phyloP scores from a whole-genome alignment of 2,888 invertebrate genomes.

The Galerucella nymphaeae region DNA sequence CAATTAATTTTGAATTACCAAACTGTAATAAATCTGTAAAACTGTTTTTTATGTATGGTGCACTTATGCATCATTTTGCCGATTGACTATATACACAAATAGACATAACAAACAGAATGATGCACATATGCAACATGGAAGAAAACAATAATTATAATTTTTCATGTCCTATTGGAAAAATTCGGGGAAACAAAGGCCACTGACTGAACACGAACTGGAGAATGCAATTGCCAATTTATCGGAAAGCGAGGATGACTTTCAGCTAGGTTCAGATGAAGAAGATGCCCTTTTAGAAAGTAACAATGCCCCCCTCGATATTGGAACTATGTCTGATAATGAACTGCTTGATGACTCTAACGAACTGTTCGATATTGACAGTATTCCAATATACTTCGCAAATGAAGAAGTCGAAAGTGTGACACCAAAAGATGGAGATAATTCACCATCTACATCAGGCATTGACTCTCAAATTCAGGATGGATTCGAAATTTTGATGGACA shows the following conservation, averaged over 20 bases:
- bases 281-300: constrained; percentile 6
- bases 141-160: too few relatives aligned
- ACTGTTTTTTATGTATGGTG: too few relatives aligned
- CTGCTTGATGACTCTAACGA: constrained; percentile 10
- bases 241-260: not conserved
- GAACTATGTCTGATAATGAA: constrained; percentile 15
- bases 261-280: not conserved
- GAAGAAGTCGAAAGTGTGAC: constrained; percentile 8
- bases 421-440: constrained; percentile 9
- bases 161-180: too few relatives aligned
- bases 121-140: too few relatives aligned
- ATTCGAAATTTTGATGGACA: too few relatives aligned
- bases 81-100: constrained; percentile 15
- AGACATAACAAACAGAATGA: constrained; percentile 11
- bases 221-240: too few relatives aligned
- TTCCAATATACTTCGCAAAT: constrained; percentile 16
- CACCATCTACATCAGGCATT: constrained; percentile 9
- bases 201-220: too few relatives aligned
- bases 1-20: too few relatives aligned
- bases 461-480: not conserved
- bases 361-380: constrained; percentile 18
- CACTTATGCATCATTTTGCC: too few relatives aligned
- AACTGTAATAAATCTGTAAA: too few relatives aligned
- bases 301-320: constrained; percentile 10
- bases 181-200: too few relatives aligned